Base-by-base conservation (phyloP, 1,140 invertebrate genomes). In the Drosophila sp. region DNA sequence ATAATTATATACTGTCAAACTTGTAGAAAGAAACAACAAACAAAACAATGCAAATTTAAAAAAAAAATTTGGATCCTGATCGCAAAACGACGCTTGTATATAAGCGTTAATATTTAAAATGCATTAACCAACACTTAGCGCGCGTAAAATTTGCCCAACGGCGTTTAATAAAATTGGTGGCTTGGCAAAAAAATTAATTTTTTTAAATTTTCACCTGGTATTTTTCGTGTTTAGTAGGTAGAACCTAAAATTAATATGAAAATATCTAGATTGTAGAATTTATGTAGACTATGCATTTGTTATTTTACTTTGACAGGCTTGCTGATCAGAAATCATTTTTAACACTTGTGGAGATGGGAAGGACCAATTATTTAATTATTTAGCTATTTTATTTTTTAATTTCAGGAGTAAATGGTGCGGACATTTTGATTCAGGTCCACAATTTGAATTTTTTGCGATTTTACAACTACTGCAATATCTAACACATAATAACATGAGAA, bases 81-180 rank as follows among this genome's bases (percentile, higher is more conserved):
- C 65, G 47, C 56, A 57, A 60, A 60, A 76, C 65, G 83, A 87
- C 83, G 83, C 83, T 55, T 55, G 66, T 87, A 76, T 83, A 50
- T 66, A 67, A 83, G 79, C 83, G 83, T 83, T 86, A 76, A 87
- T 70, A 64, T 76, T 86, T 83, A 58, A 86, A 86, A 87, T 58
- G 85, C 64, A 64, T 78, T 86, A 54, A 63, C 62, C 79, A 86
- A 86, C 83, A 86, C 83, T 86, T 27, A 57, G 71, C 66, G 57
- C 60, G 75, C 71, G 58, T 41, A n/a, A n/a, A n/a, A n/a, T 29
- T 33, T 33, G 30, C 0, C 4, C 6, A 58, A 60, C 66, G 69
- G 55, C 80, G 76, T 47, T 63, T 1, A n/a, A 23, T 1, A 33
- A 65, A 72, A 27, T 29, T 1, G n/a, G 0, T 23, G 70, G 70